Conservation (phyloP, 2,888 invertebrate genomes). For the Andrena bucephala region DNA sequence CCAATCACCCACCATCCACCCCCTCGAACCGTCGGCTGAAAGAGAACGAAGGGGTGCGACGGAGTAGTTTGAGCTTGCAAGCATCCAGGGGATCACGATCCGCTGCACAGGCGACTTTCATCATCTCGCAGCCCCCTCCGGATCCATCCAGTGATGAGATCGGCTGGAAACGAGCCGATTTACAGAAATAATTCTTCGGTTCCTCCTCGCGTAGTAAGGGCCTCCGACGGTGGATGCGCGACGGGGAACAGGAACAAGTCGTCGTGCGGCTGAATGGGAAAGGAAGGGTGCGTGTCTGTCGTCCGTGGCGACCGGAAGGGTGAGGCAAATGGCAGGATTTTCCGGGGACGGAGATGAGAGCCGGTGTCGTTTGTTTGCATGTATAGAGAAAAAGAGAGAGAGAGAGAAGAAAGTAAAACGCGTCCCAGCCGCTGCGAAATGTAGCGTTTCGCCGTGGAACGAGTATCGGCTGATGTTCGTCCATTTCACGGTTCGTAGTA, state of each 20-base stretch:
- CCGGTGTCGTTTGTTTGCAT: conserved; percentile 45
- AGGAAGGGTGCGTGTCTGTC: neutral
- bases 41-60: neutral
- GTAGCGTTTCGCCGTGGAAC: conserved; percentile 47
- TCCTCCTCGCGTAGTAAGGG: conserved; percentile 49
- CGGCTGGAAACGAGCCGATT: conserved; percentile 57
- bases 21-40: neutral
- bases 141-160: conserved; percentile 66
- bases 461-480: conserved; percentile 53
- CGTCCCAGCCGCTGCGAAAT: conserved; percentile 41
- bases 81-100: conserved; percentile 59
- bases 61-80: conserved; percentile 17
- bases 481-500: conserved; percentile 64
- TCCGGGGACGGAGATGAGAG: conserved; percentile 26
- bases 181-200: conserved; percentile 62
- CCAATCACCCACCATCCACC: neutral
- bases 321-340: conserved; percentile 1
- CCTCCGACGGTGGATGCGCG: conserved; percentile 3
- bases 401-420: neutral
- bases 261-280: neutral
- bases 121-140: conserved; percentile 27
- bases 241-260: neutral
- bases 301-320: conserved; percentile 2
- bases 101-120: conserved; percentile 60
- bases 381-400: neutral